Conservation (phyloP, 2,113 vertebrate species). For the Orientallactaga bullata region DNA sequence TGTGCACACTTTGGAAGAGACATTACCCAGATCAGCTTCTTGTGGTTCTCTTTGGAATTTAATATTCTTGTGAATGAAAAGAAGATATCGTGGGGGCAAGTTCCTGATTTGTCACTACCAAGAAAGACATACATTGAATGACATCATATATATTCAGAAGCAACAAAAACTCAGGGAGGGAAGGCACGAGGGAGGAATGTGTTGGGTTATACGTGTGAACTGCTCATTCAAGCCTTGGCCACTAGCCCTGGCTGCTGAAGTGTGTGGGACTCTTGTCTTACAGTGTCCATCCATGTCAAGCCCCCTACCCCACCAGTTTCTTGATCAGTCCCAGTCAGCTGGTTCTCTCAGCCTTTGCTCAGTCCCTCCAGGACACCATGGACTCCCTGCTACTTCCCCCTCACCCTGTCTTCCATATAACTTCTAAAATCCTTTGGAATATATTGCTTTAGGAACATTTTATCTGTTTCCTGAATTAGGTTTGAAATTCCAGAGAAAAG, state of each 20-base stretch:
- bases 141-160: not conserved
- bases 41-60: not conserved
- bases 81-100: not conserved
- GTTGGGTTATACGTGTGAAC: not conserved
- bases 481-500: not conserved
- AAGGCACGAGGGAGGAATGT: not conserved
- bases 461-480: not conserved
- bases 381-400: not conserved
- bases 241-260: not conserved
- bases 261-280: too few relatives aligned
- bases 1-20: not conserved
- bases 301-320: not conserved
- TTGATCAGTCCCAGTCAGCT: not conserved
- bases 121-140: not conserved
- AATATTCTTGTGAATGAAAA: constrained; percentile 5
- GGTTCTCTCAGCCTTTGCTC: not conserved
- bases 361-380: not conserved
- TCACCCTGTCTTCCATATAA: not conserved
- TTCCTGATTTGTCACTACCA: constrained; percentile 19
- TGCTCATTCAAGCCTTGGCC: not conserved
- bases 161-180: not conserved
- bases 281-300: not conserved
- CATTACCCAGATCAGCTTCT: not conserved
- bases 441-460: not conserved
- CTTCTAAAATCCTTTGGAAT: not conserved